Base-by-base conservation (phyloP, 35 echinoderm and acorn worm species). In the Heliocidaris tuberculata region DNA sequence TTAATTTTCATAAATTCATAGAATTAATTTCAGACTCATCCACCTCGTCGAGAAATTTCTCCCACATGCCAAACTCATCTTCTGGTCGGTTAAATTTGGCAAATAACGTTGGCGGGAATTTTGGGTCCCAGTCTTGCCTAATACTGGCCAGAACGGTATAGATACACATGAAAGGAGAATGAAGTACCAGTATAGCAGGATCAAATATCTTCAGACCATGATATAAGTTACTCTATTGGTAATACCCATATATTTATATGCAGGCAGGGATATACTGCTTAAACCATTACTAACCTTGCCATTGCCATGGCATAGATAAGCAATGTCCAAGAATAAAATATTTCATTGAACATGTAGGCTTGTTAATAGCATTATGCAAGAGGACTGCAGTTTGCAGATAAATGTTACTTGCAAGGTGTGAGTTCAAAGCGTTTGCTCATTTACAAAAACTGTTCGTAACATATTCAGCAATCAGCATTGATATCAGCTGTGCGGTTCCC, bases 161-260 rank as follows among this genome's bases (percentile, higher is more conserved):
- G 65, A 78, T 78, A 78, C 35, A 8, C 21, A n/a, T n/a, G 52
- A 19, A 78, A 78, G 27, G 27, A 27, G 7, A 7, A 78, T 78
- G 7, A 27, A 78, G 65, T 78, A 78, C 65, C 65, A n/a, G 7
- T 7, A n/a, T 78, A 9, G 65, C 27, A 78, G 27, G 19, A 78
- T 78, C 65, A 78, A 78, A 78, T 78, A 29, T 78, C 52, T 56
- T 56, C 65, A 78, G 65, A n/a, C 65, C 65, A 78, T 78, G 65
- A 24, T 78, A 15, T 56, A 78, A 7, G 19, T n/a, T 78, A 21
- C 17, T 27, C 7, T 24, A 2, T 78, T n/a, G 65, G 65, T 78
- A 78, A 78, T 78, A 78, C 27, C 65, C 65, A 78, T 78, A n/a
- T 56, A 78, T n/a, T 78, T 78, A 78, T n/a, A 78, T 78, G 65